Conservation (phyloP, 2,113 vertebrate genomes). For the Dendrocopos noguchii region DNA sequence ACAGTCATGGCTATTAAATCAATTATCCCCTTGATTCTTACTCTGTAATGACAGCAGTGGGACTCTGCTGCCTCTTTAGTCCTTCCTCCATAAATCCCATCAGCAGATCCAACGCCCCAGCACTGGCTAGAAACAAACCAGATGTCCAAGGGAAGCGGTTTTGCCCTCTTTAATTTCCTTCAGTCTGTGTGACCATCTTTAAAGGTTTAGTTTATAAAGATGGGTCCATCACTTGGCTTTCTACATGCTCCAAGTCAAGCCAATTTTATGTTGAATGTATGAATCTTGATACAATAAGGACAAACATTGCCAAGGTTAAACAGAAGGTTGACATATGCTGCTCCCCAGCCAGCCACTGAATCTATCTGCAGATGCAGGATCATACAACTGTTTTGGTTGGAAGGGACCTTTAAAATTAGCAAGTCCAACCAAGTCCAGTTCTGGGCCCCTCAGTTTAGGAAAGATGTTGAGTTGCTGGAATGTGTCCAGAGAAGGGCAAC, state of each 20-base stretch:
- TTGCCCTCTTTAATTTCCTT: background rate
- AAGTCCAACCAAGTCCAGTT: too few relatives aligned
- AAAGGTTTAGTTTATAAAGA: background rate
- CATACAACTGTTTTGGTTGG: too few relatives aligned
- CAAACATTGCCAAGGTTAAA: background rate
- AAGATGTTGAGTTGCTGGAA: too few relatives aligned
- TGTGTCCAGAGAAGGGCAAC: too few relatives aligned
- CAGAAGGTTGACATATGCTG: rapidly evolving
- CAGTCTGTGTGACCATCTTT: background rate
- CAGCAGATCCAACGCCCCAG: background rate
- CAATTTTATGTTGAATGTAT: background rate
- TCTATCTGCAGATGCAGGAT: background rate
- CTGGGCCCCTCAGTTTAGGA: too few relatives aligned
- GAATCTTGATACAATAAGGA: background rate
- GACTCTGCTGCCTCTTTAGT: background rate
- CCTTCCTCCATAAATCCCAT: background rate
- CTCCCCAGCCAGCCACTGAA: background rate
- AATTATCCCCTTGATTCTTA: background rate
- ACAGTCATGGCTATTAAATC: background rate
- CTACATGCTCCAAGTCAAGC: background rate
- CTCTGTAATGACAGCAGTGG: background rate
- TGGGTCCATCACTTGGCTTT: background rate
- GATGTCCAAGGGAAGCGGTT: background rate
- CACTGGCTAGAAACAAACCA: background rate
- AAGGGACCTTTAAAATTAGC: too few relatives aligned